phyloP scores from a whole-genome alignment of 2,888 invertebrate species.

The Dryobota labecula region DNA sequence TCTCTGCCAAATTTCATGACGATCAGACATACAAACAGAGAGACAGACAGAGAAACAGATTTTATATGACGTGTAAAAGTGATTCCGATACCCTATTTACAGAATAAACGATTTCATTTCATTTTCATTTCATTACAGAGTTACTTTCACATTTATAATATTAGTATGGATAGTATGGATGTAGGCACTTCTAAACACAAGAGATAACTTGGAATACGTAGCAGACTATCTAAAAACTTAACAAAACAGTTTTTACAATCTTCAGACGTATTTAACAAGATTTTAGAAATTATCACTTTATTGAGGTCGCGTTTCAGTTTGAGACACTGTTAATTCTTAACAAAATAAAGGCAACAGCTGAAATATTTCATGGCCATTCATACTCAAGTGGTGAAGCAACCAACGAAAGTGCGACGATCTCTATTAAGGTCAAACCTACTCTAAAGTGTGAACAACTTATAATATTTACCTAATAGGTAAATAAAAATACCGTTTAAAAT shows the following conservation, averaged over 20 bases:
- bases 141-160: too few species aligned
- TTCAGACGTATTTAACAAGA: not conserved
- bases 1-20: too few species aligned
- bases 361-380: slow-evolving; percentile 28
- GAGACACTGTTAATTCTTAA: not conserved
- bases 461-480: not conserved
- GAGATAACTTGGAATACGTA: too few species aligned
- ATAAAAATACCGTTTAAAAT: not conserved
- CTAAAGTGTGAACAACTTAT: not conserved
- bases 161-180: too few species aligned
- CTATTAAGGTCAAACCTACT: slow-evolving; percentile 21
- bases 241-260: not conserved
- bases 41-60: too few species aligned
- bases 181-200: too few species aligned
- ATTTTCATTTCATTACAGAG: too few species aligned
- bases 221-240: too few species aligned
- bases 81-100: too few species aligned
- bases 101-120: too few species aligned
- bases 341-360: not conserved
- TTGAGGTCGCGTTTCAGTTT: not conserved
- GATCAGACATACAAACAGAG: too few species aligned
- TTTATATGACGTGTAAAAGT: too few species aligned
- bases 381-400: slow-evolving; percentile 17
- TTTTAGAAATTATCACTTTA: slow-evolving; percentile 38
- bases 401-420: slow-evolving; percentile 2